Evolutionary conservation across 2,113 vertebrate species (phyloP).

Genomic region (Stomatorhinus ivindoensis): DNA sequence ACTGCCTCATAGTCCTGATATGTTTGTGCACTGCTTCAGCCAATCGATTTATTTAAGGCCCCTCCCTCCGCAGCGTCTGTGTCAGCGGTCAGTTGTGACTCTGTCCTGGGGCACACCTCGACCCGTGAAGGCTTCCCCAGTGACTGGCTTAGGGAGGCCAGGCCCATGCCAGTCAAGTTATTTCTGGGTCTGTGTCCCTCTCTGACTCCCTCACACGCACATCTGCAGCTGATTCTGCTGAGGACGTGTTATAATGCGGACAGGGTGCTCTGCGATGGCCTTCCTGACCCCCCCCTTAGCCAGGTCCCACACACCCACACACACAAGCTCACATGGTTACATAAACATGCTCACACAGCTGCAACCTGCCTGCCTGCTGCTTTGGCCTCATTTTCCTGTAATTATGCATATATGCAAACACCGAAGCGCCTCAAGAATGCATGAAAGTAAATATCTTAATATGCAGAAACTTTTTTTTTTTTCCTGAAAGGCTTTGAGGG

Average conservation of each 20-base stretch:
- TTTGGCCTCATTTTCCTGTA: not conserved
- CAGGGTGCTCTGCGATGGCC: not conserved
- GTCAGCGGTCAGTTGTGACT: not conserved
- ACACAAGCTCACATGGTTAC: slow-evolving; percentile 23
- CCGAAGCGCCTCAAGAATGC: not conserved
- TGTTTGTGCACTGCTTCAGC: not conserved
- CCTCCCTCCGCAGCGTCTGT: not conserved
- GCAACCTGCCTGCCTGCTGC: not conserved
- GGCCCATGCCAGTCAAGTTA: not conserved
- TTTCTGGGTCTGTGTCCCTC: not conserved
- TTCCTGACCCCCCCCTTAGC: not conserved
- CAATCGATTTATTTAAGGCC: not conserved
- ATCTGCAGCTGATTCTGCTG: not conserved
- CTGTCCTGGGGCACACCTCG: not conserved
- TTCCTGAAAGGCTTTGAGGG: not conserved
- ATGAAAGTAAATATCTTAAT: not conserved
- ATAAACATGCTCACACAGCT: slow-evolving; percentile 12
- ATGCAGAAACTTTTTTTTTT: not conserved
- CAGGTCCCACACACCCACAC: not conserved
- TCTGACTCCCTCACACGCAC: not conserved
- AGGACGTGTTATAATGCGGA: not conserved
- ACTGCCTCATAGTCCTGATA: not conserved
- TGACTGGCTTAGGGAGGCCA: not conserved
- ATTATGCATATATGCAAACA: not conserved
- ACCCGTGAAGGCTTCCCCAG: not conserved